Conservation (phyloP, 2,888 invertebrate species). For the Lordiphosa andalusiaca region DNA sequence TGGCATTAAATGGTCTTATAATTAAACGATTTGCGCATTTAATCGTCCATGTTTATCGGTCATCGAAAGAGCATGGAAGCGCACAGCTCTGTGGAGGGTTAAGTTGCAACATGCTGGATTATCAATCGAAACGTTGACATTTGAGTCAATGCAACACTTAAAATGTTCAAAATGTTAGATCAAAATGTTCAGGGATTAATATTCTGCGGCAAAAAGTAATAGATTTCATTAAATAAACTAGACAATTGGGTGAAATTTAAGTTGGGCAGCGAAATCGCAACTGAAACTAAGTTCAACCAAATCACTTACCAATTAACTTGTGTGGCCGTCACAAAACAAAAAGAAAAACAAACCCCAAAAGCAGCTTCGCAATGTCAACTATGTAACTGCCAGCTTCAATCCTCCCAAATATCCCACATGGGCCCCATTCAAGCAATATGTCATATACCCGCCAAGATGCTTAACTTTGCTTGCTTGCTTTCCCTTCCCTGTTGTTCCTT, state of each 20-base stretch:
- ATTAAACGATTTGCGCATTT: conserved; percentile 73
- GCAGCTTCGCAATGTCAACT: conserved; percentile 18
- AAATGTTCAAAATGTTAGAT: too few relatives aligned
- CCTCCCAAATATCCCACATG: conserved; percentile 55
- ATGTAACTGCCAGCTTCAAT: conserved; percentile 14
- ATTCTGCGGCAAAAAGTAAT: too few relatives aligned
- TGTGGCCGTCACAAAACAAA: conserved; percentile 14
- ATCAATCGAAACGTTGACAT: conserved; percentile 12
- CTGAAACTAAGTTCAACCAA: conserved; percentile 15
- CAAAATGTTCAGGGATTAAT: too few relatives aligned
- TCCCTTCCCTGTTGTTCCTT: conserved; percentile 1
- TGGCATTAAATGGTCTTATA: conserved; percentile 72
- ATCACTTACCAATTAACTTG: conserved; percentile 51
- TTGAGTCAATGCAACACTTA: too few relatives aligned
- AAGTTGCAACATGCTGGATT: conserved; percentile 30
- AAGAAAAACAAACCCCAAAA: background rate
- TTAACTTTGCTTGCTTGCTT: conserved; percentile 53
- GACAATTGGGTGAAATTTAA: too few relatives aligned
- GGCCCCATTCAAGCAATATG: conserved; percentile 66
- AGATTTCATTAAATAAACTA: too few relatives aligned
- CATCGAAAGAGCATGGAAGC: conserved; percentile 24
- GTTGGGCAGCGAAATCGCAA: too few relatives aligned
- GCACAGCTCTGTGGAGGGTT: conserved; percentile 29
- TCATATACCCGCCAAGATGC: conserved; percentile 70
- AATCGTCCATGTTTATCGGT: conserved; percentile 64